Evolutionary conservation across 2,888 invertebrate genomes (phyloP).

Genomic region (Invenusta paracnida): DNA sequence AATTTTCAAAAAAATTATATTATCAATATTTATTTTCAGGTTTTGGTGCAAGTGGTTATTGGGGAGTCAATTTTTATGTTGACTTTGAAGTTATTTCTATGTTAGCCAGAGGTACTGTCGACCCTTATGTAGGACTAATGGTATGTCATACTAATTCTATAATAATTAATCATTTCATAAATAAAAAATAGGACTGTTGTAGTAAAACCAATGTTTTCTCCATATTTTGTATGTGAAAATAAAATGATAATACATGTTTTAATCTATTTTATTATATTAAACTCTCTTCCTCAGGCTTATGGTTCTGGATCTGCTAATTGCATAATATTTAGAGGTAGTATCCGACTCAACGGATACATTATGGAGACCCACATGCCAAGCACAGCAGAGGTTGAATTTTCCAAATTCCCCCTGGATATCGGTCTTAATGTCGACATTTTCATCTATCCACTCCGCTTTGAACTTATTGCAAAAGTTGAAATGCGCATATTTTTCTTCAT

Average conservation of each 20-base stretch:
- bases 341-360: conserved; percentile 8
- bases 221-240: no score
- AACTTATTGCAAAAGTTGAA: background rate
- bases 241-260: no score
- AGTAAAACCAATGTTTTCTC: no score
- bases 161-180: no score
- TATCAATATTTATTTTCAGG: background rate
- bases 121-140: background rate
- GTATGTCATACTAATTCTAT: no score
- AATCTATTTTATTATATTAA: no score
- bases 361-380: conserved; percentile 15
- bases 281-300: conserved; percentile 28
- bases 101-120: conserved; percentile 24
- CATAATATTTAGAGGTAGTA: background rate
- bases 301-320: background rate
- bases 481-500: background rate
- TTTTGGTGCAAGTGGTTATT: background rate
- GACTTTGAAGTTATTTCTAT: conserved; percentile 34
- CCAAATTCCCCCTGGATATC: background rate
- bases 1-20: no score
- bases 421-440: background rate
- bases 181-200: no score
- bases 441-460: conserved; percentile 8
- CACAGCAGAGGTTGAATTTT: background rate
- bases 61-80: conserved; percentile 24